Evolutionary conservation across 2,888 invertebrate species (phyloP).

Genomic region (Noctua janthina): DNA sequence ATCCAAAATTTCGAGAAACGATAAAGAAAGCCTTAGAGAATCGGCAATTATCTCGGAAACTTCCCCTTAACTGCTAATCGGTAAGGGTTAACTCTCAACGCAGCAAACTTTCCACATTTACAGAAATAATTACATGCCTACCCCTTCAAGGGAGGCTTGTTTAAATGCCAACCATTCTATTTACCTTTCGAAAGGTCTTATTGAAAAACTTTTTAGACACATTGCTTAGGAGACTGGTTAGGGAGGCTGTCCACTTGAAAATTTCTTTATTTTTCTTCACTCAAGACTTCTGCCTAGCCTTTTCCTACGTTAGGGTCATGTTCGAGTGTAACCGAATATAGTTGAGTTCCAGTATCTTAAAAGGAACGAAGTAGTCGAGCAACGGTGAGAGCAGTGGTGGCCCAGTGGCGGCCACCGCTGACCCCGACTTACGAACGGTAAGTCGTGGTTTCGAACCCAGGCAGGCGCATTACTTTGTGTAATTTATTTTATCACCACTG

Average conservation of each 20-base stretch:
- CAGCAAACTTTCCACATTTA: conserved; percentile 86
- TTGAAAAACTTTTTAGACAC: conserved; percentile 87
- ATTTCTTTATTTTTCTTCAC: not conserved
- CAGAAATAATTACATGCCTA: conserved; percentile 85
- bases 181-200: conserved; percentile 84
- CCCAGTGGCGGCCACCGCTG: too few species aligned
- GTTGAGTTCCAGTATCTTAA: not conserved
- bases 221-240: conserved; percentile 70
- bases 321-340: not conserved
- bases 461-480: too few species aligned
- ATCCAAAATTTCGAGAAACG: conserved; percentile 31
- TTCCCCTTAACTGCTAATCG: conserved; percentile 80
- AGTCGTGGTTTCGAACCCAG: too few species aligned
- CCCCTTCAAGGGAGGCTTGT: conserved; percentile 62
- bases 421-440: too few species aligned
- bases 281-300: not conserved
- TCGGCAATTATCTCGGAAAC: conserved; percentile 76
- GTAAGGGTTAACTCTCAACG: conserved; percentile 77
- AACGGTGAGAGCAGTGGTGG: too few species aligned
- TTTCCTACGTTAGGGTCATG: too few species aligned
- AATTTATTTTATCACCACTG: too few species aligned
- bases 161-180: conserved; percentile 81
- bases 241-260: conserved; percentile 8
- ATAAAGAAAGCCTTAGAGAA: conserved; percentile 67
- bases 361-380: not conserved